phyloP scores from a whole-genome alignment of 2,113 vertebrate genomes.

The Solea senegalensis region DNA sequence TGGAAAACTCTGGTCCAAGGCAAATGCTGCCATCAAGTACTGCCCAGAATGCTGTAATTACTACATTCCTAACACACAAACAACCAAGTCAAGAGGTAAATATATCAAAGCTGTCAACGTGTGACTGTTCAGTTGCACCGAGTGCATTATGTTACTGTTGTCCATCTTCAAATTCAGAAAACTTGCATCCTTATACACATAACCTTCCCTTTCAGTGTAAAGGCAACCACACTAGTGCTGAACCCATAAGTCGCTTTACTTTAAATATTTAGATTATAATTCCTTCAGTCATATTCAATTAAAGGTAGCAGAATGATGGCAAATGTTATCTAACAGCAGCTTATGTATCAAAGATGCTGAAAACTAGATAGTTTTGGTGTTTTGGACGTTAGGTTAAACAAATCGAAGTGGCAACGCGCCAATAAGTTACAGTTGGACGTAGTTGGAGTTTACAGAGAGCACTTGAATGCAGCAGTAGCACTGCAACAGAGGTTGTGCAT shows the following conservation, averaged over 20 bases:
- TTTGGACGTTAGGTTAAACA: no score
- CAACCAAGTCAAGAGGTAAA: neutral
- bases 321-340: neutral
- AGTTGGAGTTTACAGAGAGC: constrained; percentile 19
- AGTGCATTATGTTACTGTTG: neutral
- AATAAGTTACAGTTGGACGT: neutral
- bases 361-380: neutral
- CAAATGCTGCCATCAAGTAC: constrained; percentile 5
- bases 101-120: neutral
- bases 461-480: constrained; percentile 39
- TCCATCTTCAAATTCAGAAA: neutral
- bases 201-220: neutral
- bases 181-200: neutral
- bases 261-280: no score
- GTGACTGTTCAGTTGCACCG: neutral
- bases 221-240: neutral
- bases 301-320: neutral
- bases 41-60: constrained; percentile 4
- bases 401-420: neutral
- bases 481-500: constrained; percentile 17
- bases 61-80: neutral
- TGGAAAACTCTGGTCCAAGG: neutral
- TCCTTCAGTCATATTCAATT: neutral
- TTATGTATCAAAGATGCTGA: neutral
- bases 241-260: neutral